Percentiles rank a stretch among this genome's conserved stretches.
Evolutionary conservation across 2,113 vertebrate species (phyloP).

Genomic region (Acrocephalus kingi): DNA sequence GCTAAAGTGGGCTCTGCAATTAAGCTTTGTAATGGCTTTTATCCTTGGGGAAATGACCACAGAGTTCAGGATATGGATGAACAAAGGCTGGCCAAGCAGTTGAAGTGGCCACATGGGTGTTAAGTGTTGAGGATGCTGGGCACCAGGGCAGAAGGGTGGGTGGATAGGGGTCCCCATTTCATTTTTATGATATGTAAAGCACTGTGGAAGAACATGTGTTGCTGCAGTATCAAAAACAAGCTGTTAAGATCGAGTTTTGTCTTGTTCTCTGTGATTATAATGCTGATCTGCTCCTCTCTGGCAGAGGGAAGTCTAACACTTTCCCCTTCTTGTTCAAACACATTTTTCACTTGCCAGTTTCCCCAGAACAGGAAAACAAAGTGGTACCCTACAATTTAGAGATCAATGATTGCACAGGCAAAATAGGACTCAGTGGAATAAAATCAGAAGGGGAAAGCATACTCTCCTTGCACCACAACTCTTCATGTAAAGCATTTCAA

Average conservation of each 20-base stretch:
- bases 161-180: background rate
- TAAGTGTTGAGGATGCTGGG: background rate
- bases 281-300: background rate
- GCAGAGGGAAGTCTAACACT: background rate
- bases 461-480: background rate
- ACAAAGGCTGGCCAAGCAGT: background rate
- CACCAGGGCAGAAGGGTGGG: background rate
- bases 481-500: fast-evolving
- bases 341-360: background rate
- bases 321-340: background rate
- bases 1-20: background rate
- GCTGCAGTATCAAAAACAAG: background rate
- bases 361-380: background rate
- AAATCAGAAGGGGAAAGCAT: background rate
- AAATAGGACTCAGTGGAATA: background rate
- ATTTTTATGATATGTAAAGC: background rate
- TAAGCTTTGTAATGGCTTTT: background rate
- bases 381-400: background rate
- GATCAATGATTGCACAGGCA: background rate
- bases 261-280: background rate
- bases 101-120: background rate
- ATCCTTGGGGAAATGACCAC: background rate
- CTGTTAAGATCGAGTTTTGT: background rate
- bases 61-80: background rate
- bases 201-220: background rate